Percentiles rank a stretch among this genome's conserved stretches.
Evolutionary conservation across 2,113 vertebrate species (phyloP).

Genomic region (Trichechus manatus): DNA sequence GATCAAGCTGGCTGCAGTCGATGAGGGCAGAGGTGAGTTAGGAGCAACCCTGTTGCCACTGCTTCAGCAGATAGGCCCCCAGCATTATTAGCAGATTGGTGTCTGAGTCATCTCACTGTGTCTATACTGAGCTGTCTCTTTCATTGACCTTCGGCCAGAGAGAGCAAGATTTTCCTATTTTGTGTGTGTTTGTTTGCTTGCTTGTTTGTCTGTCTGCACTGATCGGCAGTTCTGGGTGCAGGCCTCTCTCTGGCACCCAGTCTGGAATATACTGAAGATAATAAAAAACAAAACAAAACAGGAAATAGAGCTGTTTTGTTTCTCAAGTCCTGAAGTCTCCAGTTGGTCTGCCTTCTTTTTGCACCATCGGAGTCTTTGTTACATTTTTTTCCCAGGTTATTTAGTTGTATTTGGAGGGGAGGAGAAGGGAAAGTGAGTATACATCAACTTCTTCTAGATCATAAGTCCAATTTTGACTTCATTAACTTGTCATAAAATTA

Average conservation of each 20-base stretch:
- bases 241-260: neutral
- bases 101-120: too few relatives aligned
- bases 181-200: neutral
- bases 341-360: neutral
- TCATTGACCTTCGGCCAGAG: neutral
- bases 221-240: neutral
- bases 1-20: neutral
- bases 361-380: neutral
- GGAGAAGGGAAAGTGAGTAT: neutral
- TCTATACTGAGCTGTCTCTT: neutral
- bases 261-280: neutral
- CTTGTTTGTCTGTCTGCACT: neutral
- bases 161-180: neutral
- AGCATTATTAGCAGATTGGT: fast-evolving
- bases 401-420: neutral
- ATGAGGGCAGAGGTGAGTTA: neutral
- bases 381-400: neutral
- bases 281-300: neutral
- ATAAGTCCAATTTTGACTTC: neutral
- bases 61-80: neutral
- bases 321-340: neutral
- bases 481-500: neutral
- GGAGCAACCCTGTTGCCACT: neutral
- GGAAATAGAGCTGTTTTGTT: neutral
- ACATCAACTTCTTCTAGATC: neutral